Conservation (phyloP, 2,113 vertebrate genomes). For the Corythoichthys haematopterus region DNA sequence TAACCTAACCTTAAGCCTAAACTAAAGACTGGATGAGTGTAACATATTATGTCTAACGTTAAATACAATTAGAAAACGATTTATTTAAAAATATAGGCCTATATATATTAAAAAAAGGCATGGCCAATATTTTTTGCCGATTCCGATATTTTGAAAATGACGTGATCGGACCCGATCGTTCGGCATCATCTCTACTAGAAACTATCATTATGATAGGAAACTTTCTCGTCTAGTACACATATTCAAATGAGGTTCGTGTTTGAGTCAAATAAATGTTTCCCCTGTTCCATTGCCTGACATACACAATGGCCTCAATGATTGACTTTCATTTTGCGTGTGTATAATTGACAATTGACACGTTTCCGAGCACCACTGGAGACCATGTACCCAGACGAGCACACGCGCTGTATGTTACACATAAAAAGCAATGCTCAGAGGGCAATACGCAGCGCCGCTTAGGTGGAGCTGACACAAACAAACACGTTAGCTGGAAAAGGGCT, state of each 20-base stretch:
- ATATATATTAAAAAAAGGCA: too few species aligned
- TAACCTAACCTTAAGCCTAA: too few species aligned
- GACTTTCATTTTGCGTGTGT: constrained; percentile 44
- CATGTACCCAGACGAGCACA: constrained; percentile 34
- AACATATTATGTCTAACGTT: too few species aligned
- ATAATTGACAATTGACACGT: constrained; percentile 30
- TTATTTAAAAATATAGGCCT: too few species aligned
- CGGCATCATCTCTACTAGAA: not conserved
- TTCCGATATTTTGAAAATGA: too few species aligned
- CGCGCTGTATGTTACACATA: constrained; percentile 29
- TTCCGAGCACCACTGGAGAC: constrained; percentile 43
- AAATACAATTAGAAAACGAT: too few species aligned
- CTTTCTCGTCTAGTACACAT: constrained; percentile 22
- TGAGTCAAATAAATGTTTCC: constrained; percentile 13
- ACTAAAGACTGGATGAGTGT: too few species aligned
- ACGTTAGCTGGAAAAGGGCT: constrained; percentile 56
- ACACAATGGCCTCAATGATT: constrained; percentile 35
- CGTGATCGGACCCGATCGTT: too few species aligned
- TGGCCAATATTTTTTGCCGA: too few species aligned
- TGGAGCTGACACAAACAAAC: constrained; percentile 66
- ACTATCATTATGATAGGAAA: constrained; percentile 5
- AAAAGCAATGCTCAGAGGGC: constrained; percentile 45
- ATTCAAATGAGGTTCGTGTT: constrained; percentile 4
- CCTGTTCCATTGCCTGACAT: constrained; percentile 31
- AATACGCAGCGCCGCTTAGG: constrained; percentile 51